Conservation (phyloP, 2,113 vertebrate species). For the Naja naja region DNA sequence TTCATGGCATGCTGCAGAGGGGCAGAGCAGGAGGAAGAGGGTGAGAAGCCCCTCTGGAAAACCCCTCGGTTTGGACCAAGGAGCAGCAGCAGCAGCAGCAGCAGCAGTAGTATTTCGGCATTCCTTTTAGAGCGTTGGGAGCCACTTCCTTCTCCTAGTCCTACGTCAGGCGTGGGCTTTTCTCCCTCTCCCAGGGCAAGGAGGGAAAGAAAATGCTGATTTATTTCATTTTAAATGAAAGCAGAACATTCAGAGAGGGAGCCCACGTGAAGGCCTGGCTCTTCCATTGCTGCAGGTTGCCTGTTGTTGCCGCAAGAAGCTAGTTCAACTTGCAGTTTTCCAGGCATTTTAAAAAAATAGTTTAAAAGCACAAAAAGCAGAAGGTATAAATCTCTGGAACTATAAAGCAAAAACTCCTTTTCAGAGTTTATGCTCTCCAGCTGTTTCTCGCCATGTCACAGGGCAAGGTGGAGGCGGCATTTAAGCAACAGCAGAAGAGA, state of each 20-base stretch:
- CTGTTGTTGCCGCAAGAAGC: background rate
- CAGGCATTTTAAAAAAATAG: background rate
- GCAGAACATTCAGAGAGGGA: background rate
- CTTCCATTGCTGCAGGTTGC: too few species aligned
- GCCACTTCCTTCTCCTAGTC: background rate
- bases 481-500: background rate
- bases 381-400: background rate
- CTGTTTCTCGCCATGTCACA: background rate
- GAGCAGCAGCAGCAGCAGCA: too few species aligned
- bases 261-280: background rate
- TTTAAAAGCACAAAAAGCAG: background rate
- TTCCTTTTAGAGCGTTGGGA: background rate
- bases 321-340: background rate
- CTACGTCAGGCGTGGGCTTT: background rate
- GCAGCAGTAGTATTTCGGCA: background rate
- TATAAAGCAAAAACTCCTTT: background rate
- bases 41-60: background rate
- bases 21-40: background rate
- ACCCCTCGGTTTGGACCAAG: background rate
- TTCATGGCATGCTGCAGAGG: constrained; percentile 89
- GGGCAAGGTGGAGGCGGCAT: background rate
- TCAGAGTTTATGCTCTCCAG: background rate
- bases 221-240: background rate
- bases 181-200: background rate
- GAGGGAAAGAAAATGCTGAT: background rate